Conservation (phyloP, 2,888 invertebrate genomes). For the Cheilosia impressa region DNA sequence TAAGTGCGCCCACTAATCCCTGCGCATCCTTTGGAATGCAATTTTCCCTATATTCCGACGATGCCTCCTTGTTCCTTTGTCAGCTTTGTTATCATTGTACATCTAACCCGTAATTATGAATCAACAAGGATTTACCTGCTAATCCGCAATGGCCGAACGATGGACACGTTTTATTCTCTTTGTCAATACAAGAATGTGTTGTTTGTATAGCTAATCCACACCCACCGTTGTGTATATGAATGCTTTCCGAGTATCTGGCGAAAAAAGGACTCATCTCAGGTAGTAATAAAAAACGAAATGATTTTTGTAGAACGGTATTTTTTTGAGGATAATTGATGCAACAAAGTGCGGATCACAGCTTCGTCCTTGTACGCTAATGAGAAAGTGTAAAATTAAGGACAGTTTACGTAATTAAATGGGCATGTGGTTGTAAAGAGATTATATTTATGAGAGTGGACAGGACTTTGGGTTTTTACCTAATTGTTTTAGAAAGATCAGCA, state of each 20-base stretch:
- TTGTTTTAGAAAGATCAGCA: background rate
- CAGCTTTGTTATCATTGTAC: constrained; percentile 45
- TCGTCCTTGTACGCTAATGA: background rate
- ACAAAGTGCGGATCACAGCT: background rate
- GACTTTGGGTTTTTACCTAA: background rate
- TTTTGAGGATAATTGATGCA: background rate
- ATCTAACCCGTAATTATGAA: constrained; percentile 66
- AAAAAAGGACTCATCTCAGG: background rate
- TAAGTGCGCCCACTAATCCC: constrained; percentile 70
- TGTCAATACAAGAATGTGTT: background rate
- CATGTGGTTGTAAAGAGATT: background rate
- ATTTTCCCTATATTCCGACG: background rate
- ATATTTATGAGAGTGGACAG: background rate
- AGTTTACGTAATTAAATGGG: background rate
- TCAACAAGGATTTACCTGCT: constrained; percentile 64
- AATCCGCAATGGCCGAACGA: constrained; percentile 41
- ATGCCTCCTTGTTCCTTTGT: background rate
- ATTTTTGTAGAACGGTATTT: background rate
- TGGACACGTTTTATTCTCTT: constrained; percentile 39
- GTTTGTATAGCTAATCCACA: constrained; percentile 17
- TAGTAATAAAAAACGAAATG: constrained; percentile 10
- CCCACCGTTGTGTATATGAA: constrained; percentile 6
- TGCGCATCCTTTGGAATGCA: constrained; percentile 46
- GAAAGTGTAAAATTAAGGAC: background rate
- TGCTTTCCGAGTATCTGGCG: background rate